Base-by-base conservation (phyloP, 2,113 vertebrate species). In the Chamaetylas fuelleborni region DNA sequence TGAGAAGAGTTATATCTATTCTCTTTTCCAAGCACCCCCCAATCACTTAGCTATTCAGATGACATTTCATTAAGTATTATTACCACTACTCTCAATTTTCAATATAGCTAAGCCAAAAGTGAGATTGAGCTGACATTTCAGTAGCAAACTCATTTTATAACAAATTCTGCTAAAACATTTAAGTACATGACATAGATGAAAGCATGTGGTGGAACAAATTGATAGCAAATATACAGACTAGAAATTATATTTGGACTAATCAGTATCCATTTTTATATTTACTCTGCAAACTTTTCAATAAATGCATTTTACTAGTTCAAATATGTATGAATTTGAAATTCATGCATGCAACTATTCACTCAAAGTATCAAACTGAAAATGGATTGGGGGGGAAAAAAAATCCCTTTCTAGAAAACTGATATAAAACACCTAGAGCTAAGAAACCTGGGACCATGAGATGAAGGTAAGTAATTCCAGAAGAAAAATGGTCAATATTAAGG, bases 221-320 rank as follows among this genome's bases (percentile, higher is more conserved):
- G 53, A 85, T 90, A 91, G 87, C 92, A 95, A 95, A 95, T 83
- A 95, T 29, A 86, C 34, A 56, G 66, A 81, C 48, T 85, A 66
- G 65, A 82, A 94, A 91, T 90, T 89, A 82, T 79, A 90, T 87
- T 94, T 90, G 48, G 34, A 82, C 53, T 88, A 87, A 94, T 88
- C 70, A 94, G 73, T 79, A 93, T 69, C 92, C 45, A 85, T 53
- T 94, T 96, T 93, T 76, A 56, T 87, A 80, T 88, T 94, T 95
- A 65, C 70, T 87, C 70, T 65, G 70, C 61, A 82, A 85, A 71
- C 56, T 94, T 84, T 81, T 89, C 53, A 90, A 67, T 82, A 81
- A 67, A 78, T 80, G 47, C 26, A 72, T 81, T 95, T 89, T 67
- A 60, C 57, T 79, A 42, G 47, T 71, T 95, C 81, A 94, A 94